Evolutionary conservation across 2,113 vertebrate species (phyloP).

Genomic region (Cricetomys ansorgei): DNA sequence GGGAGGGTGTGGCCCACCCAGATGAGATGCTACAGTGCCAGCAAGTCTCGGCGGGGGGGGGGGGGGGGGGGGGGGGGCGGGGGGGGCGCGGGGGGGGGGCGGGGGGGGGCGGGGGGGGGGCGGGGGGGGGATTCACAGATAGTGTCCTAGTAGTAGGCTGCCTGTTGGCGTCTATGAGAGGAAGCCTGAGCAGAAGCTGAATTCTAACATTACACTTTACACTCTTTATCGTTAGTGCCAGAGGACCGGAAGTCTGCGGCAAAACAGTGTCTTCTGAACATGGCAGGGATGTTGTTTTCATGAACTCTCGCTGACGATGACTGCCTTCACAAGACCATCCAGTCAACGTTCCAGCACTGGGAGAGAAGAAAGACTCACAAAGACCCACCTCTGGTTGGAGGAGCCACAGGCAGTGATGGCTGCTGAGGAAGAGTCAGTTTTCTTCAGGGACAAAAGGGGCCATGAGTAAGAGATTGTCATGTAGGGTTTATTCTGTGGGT

Average conservation of each 20-base stretch:
- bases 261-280: background rate
- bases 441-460: background rate
- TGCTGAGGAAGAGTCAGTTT: background rate
- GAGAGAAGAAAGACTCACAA: background rate
- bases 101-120: too few species aligned
- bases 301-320: background rate
- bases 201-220: too few species aligned
- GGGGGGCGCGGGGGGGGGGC: too few species aligned
- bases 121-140: background rate
- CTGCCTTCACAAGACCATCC: background rate
- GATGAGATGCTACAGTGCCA: background rate
- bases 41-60: too few species aligned
- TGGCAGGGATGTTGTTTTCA: background rate
- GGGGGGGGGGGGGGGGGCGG: too few species aligned
- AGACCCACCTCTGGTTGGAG: background rate
- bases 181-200: background rate
- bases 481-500: too few species aligned
- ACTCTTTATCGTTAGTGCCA: background rate
- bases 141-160: background rate
- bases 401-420: background rate
- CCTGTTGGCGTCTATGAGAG: background rate
- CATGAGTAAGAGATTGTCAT: too few species aligned
- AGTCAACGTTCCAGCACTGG: background rate
- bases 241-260: background rate
- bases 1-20: background rate